phyloP scores from a whole-genome alignment of 2,888 invertebrate genomes.

The Aphidoletes aphidimyza region DNA sequence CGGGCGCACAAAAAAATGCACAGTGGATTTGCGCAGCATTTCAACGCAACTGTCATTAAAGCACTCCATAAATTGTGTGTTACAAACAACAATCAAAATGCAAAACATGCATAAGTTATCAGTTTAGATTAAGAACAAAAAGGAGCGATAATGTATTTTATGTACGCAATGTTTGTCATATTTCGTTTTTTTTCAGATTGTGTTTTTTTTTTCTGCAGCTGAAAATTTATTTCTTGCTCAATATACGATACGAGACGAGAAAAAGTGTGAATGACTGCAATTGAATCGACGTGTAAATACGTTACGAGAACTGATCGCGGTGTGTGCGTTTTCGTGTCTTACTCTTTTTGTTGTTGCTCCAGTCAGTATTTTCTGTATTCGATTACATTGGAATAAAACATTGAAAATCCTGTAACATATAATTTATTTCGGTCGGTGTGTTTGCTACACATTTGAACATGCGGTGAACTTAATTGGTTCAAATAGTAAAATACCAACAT shows the following conservation, averaged over 20 bases:
- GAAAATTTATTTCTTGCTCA: neutral
- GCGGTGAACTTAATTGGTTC: conserved; percentile 27
- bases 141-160: neutral
- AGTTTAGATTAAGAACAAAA: conserved; percentile 44
- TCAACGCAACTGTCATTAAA: conserved; percentile 22
- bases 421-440: neutral
- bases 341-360: neutral
- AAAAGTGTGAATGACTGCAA: too few relatives aligned
- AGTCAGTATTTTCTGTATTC: too few relatives aligned
- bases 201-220: neutral
- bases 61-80: conserved; percentile 25
- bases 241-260: neutral
- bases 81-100: conserved; percentile 34
- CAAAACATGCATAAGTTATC: conserved; percentile 51
- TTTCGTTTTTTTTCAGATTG: neutral
- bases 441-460: neutral
- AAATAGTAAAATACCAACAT: conserved; percentile 24
- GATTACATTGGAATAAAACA: conserved; percentile 29
- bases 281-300: too few relatives aligned
- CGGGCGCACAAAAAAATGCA: neutral
- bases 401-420: conserved; percentile 47
- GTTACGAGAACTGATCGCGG: neutral
- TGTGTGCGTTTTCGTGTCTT: neutral
- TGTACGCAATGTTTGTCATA: neutral
- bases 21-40: neutral